Evolutionary conservation across 2,888 invertebrate genomes (phyloP).

Genomic region (Stictocephala bisonia): DNA sequence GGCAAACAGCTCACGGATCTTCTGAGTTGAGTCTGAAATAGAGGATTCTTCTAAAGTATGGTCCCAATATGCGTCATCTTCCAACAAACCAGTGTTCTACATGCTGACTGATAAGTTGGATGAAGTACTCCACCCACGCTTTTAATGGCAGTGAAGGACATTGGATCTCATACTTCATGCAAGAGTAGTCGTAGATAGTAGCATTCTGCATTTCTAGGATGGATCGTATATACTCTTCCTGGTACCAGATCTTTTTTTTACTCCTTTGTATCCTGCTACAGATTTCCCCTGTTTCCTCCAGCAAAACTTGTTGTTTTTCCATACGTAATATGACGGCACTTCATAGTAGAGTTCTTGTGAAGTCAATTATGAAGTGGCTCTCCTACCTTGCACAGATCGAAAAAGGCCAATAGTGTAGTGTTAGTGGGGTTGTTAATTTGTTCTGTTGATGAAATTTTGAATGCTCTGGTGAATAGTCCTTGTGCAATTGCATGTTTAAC

Average conservation of each 20-base stretch:
- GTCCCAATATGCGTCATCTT: not conserved
- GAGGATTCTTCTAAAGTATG: not conserved
- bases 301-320: constrained; percentile 31
- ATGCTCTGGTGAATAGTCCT: no score
- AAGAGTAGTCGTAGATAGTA: constrained; percentile 58
- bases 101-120: no score
- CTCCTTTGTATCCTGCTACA: not conserved
- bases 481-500: no score
- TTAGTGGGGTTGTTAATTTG: not conserved
- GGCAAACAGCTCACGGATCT: constrained; percentile 46
- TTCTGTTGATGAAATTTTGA: no score
- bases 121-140: constrained; percentile 59
- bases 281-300: not conserved
- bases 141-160: constrained; percentile 59
- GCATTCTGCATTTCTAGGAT: constrained; percentile 56
- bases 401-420: not conserved
- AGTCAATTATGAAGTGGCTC: no score
- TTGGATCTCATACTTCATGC: constrained; percentile 57
- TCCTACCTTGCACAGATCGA: not conserved
- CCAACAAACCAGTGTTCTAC: not conserved
- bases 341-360: constrained; percentile 53
- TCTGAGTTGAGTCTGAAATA: constrained; percentile 54
- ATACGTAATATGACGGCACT: constrained; percentile 53
- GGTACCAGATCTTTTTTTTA: constrained; percentile 52
- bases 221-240: constrained; percentile 58